Evolutionary conservation across 1,140 invertebrate species (phyloP).

Genomic region (Bemisia tabaci): DNA sequence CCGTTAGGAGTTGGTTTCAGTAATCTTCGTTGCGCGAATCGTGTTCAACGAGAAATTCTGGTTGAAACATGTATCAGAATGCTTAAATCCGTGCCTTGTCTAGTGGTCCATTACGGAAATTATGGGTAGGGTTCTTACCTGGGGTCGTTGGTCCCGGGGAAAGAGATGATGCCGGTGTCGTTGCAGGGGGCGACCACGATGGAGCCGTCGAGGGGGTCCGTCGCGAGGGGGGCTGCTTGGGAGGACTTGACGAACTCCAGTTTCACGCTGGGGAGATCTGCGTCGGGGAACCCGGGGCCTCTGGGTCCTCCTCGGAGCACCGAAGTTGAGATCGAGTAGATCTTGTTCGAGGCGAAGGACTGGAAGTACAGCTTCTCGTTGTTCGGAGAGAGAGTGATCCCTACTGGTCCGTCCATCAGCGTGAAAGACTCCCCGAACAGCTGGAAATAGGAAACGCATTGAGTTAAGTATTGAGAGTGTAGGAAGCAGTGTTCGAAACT

Average conservation of each 20-base stretch:
- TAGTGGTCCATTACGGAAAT: no score
- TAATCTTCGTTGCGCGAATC: no score
- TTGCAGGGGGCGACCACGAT: conserved; percentile 57
- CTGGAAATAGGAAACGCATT: conserved; percentile 19
- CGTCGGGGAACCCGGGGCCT: conserved; percentile 36
- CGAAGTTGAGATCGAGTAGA: conserved; percentile 58
- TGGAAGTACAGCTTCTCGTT: conserved; percentile 50
- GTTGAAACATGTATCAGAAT: no score
- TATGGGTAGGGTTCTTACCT: conserved; percentile 35
- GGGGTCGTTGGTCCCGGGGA: conserved; percentile 48
- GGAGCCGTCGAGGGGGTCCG: conserved; percentile 50
- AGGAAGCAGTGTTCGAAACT: no score
- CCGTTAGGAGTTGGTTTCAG: no score
- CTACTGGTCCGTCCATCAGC: conserved; percentile 61
- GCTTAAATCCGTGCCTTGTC: no score
- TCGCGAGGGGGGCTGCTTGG: conserved; percentile 54
- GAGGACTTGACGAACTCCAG: conserved; percentile 66
- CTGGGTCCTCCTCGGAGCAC: conserved; percentile 48
- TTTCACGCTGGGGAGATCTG: conserved; percentile 51
- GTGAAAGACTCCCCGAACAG: conserved; percentile 42
- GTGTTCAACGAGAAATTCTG: no score
- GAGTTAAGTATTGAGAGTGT: no score
- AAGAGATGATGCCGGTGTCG: conserved; percentile 58
- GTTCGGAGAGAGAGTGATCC: conserved; percentile 47
- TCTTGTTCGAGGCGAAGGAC: conserved; percentile 55